A percentile compares a stretch with the other conserved stretches of the same genome.
Conservation (phyloP, 2,888 invertebrate species). For the Dryobota labecula region DNA sequence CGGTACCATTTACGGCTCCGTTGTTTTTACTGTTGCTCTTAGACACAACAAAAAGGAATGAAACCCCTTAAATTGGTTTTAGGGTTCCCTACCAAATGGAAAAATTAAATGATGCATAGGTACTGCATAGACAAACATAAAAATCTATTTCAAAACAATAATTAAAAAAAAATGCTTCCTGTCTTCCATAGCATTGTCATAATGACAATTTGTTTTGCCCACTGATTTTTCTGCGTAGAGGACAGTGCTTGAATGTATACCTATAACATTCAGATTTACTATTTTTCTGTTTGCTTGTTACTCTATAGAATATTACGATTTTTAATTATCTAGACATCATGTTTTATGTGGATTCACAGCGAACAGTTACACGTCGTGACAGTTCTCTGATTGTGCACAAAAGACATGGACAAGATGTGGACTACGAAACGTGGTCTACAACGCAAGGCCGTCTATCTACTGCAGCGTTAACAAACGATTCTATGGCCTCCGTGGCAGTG, state of each 20-base stretch:
- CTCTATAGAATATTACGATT: background rate
- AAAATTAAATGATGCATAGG: background rate
- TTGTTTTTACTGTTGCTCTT: background rate
- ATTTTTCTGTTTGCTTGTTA: background rate
- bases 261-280: background rate
- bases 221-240: background rate
- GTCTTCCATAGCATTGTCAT: background rate
- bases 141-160: background rate
- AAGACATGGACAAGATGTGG: conserved; percentile 56
- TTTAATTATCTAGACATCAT: conserved; percentile 62
- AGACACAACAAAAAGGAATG: background rate
- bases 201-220: background rate
- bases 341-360: conserved; percentile 83
- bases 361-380: conserved; percentile 82
- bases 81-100: background rate
- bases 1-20: background rate
- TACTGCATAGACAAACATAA: conserved; percentile 1
- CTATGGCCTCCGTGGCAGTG: conserved; percentile 59
- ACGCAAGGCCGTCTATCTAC: conserved; percentile 67
- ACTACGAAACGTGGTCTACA: conserved; percentile 66
- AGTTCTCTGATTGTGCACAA: conserved; percentile 78
- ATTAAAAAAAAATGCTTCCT: background rate
- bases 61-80: background rate
- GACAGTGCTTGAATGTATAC: background rate
- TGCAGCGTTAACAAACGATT: conserved; percentile 70